Evolutionary conservation across 2,113 vertebrate species (phyloP), one percentile per base, ranked within the genome.

Genomic region (Manacus vitellinus): DNA sequence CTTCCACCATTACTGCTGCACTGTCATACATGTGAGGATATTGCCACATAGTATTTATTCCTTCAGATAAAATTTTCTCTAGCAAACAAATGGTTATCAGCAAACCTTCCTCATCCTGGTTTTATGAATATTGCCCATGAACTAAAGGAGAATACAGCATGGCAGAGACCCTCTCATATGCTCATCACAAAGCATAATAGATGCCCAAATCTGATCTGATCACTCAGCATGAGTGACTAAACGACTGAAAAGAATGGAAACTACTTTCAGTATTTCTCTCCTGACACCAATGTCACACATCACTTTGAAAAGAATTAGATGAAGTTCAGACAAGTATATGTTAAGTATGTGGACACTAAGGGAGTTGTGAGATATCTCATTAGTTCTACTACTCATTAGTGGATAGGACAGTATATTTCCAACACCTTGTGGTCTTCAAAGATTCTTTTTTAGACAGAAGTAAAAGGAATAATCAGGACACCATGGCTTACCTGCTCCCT

Each of bases 381-480:
- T 82, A 85, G 46, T 88, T 85, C 58, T 65, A 24, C 59, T 47
- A 59, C 82, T 96, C 63, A 55, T 92, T 96, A 96, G 35, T 71
- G 39, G 31, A 47, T 27, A 88, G 66, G n/a, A 70, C 31, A 91
- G 19, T 43, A 3, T 83, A 88, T 80, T 90, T 77, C 39, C 75
- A 88, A 76, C 16, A 83, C 46, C 75, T 82, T 8, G 9, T 80
- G 43, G 51, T 74, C 73, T 77, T 90, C 51, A 85, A 71, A 79
- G 55, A 5, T 18, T 35, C 47, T 74, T 96, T 85, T 41, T 11
- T 1, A 9, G 84, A 59, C 8, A 10, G 28, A 91, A 88, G 37
- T 61, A 62, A 88, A 90, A 85, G 52, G 63, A 75, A 89, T 80
- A 82, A 76, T 58, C 71, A 70, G 43, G 68, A 88, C 77, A 70